Evolutionary conservation across 1,140 invertebrate genomes (phyloP), one percentile per base, ranked within the genome.

Genomic region (Drosophila triauraria): DNA sequence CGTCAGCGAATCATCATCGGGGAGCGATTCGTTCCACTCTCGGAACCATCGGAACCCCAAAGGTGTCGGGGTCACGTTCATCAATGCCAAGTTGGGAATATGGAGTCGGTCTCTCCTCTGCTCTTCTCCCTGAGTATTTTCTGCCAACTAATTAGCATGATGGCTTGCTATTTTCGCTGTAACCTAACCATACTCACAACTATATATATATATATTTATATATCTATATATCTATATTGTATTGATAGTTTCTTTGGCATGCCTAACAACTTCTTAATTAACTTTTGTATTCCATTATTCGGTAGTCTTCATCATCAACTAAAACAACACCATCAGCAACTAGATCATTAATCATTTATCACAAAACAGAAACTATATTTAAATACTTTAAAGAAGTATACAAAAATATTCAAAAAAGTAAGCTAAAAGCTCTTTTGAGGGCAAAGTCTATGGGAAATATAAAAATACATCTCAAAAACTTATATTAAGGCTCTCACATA

Each of bases 221-320:
- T 20, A 51, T 51, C 9, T 15, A 12, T 53, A 48, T 50, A 51
- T 46, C 10, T 58, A 32, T 64, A 40, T 58, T 48, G 32, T 74
- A 58, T 50, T 64, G 32, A 67, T 50, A 64, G 40, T 46, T 50
- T 56, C 12, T 68, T 62, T 60, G 58, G 81, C 82, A 84, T 84
- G 81, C 62, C 82, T 76, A 83, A 83, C 71, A 30, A 80, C 61
- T 85, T 85, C 60, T 53, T 81, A 78, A 84, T 78, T 83, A 82
- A 85, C 72, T 51, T 74, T 75, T 63, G 46, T 74, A 38, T 17
- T 75, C 58, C 51, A 50, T 70, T 48, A 42, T 70, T 48, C 43
- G 35, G 43, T 48, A 71, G 65, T 75, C 71, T 53, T 72, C 56
- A 85, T 75, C 58, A 63, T 48, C 27, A 62, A 57, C 46, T 82